Conservation (phyloP, 2,888 invertebrate species). For the Netelia fuscicornis region DNA sequence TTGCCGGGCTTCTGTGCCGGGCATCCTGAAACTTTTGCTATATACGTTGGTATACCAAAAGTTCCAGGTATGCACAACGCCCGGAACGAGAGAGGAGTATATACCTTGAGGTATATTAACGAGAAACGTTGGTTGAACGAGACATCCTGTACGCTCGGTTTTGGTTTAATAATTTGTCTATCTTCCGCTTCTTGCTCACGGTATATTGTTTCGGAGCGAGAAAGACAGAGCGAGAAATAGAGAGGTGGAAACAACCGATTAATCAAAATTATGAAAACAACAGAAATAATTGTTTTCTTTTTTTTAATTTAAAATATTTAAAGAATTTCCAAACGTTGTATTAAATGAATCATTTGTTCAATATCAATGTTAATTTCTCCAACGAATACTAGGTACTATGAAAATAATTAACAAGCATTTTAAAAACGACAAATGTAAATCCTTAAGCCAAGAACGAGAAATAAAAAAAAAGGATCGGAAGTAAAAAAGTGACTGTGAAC, state of each 20-base stretch:
- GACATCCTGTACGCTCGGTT: constrained; percentile 61
- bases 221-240: not conserved
- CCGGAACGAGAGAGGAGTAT: constrained; percentile 74
- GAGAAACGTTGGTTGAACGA: constrained; percentile 23
- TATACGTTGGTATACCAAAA: constrained; percentile 62
- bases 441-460: not conserved
- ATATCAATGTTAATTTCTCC: no score
- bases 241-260: constrained; percentile 16
- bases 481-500: not conserved
- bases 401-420: no score
- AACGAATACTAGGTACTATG: no score
- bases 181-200: constrained; percentile 54
- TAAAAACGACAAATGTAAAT: no score
- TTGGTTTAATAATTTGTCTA: constrained; percentile 75
- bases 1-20: constrained; percentile 82
- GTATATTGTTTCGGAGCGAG: constrained; percentile 27
- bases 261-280: not conserved
- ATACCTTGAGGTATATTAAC: not conserved
- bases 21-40: constrained; percentile 79
- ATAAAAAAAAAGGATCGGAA: not conserved
- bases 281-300: not conserved
- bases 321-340: no score
- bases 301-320: no score
- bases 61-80: constrained; percentile 49
- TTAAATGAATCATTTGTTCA: no score